Evolutionary conservation across 2,113 vertebrate species (phyloP).

Genomic region (Callocephalon fimbriatum): DNA sequence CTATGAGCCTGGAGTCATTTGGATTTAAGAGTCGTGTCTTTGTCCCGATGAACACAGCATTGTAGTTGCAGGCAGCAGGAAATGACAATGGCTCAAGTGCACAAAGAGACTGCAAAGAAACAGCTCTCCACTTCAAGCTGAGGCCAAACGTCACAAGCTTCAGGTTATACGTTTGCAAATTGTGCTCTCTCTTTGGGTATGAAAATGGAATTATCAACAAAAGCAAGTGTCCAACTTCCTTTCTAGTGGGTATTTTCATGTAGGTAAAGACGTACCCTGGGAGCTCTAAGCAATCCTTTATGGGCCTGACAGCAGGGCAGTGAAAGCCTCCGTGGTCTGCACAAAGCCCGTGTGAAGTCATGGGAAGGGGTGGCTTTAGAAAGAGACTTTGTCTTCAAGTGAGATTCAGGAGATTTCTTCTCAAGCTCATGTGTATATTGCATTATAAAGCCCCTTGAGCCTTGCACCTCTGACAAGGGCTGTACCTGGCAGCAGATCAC

Average conservation of each 20-base stretch:
- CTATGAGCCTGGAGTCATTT: background rate
- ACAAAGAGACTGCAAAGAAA: conserved; percentile 4
- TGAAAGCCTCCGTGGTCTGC: background rate
- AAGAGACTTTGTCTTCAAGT: background rate
- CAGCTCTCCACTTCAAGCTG: background rate
- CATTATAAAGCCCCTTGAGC: background rate
- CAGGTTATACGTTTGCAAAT: background rate
- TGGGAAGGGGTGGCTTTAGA: background rate
- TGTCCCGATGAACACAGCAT: conserved; percentile 58
- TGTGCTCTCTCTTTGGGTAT: conserved; percentile 20
- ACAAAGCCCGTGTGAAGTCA: background rate
- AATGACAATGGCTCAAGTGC: conserved; percentile 46
- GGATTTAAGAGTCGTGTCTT: conserved; percentile 62
- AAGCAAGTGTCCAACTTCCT: background rate
- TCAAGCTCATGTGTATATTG: background rate
- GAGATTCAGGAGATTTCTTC: rapidly evolving
- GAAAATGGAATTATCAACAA: conserved; percentile 28
- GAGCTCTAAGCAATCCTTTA: background rate
- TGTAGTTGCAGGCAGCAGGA: conserved; percentile 46
- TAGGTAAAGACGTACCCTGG: background rate
- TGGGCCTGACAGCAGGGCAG: background rate
- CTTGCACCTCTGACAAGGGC: background rate
- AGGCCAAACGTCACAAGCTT: conserved; percentile 33
- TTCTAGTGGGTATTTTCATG: background rate
- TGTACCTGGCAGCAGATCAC: background rate